Evolutionary conservation across 2,113 vertebrate genomes (phyloP).

Genomic region (Excalfactoria chinensis): DNA sequence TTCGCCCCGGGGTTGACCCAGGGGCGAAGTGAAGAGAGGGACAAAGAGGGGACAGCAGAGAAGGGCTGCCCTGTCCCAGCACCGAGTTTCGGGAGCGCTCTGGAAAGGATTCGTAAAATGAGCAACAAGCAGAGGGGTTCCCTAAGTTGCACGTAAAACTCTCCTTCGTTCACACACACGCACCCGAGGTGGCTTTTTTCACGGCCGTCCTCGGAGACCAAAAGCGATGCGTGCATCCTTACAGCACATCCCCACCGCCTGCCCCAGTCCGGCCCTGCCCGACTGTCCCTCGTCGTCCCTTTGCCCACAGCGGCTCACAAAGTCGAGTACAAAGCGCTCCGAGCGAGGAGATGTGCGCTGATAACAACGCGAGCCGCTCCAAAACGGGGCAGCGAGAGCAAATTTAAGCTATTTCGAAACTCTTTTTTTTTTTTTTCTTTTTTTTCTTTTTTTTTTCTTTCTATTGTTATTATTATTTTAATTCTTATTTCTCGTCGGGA

Average conservation of each 20-base stretch:
- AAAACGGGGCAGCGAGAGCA: neutral
- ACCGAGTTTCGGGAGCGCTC: neutral
- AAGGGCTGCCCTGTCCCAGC: neutral
- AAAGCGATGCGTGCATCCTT: neutral
- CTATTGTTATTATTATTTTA: too few species aligned
- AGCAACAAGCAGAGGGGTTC: fast-evolving
- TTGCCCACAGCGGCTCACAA: neutral
- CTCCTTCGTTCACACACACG: fast-evolving
- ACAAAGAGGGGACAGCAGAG: neutral
- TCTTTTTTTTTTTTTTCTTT: neutral
- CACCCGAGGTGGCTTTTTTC: neutral
- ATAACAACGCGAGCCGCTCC: fast-evolving
- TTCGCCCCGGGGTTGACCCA: neutral
- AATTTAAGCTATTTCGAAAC: neutral
- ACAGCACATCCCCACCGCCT: neutral
- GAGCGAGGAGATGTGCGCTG: neutral
- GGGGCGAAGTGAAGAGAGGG: neutral
- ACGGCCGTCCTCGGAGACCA: fast-evolving
- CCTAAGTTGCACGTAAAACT: neutral
- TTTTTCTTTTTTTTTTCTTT: fast-evolving
- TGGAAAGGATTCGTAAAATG: neutral
- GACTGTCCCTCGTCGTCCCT: neutral
- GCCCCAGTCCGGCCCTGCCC: neutral
- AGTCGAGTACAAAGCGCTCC: neutral
- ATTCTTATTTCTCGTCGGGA: neutral